Base-by-base conservation (phyloP, 2,113 vertebrate species). In the Tragulus kanchil region DNA sequence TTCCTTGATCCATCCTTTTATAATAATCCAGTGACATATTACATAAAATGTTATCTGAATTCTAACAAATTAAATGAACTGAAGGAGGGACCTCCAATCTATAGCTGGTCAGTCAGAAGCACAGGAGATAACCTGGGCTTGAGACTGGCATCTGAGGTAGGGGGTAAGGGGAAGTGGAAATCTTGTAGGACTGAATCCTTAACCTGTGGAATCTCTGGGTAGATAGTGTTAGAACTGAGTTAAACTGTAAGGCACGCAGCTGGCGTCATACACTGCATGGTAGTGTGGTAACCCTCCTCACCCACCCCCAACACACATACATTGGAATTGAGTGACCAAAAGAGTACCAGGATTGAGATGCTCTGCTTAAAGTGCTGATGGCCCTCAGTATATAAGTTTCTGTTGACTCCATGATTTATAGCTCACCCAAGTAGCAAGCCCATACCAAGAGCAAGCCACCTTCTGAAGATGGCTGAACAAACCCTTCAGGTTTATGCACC, bases 311-410 rank as follows among this genome's bases (percentile, higher is more conserved):
- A 58, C 52, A 81, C 78, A 36, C 2, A 3, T 19, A 36, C 19
- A 14, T 8, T n/a, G 52, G 31, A 58, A 36, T 0, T 81, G 52
- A 81, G 52, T 56, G 31, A 81, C 10, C 31, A 56, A n/a, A 36
- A 23, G 2, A 56, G 52, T 79, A 79, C 10, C 31, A 36, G 52
- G 31, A 6, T 23, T 79, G 78, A 81, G 17, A 79, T 19, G 52
- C 11, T 14, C 78, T 14, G 31, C 19, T 23, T 36, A 8, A 36
- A 14, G 19, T 23, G 78, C 19, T 0, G 0, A 0, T 14, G 19
- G 6, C 31, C 54, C 25, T 3, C 78, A 36, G 3, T 4, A n/a
- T 8, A 21, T 58, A 31, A 81, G 17, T 36, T 36, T 56, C 78
- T 56, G 54, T 54, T 31, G 36, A 31, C 23, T 56, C 19, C 54